Percentiles rank a stretch among this genome's conserved stretches.
Evolutionary conservation across 2,113 vertebrate species (phyloP).

Genomic region (Pimephales promelas): DNA sequence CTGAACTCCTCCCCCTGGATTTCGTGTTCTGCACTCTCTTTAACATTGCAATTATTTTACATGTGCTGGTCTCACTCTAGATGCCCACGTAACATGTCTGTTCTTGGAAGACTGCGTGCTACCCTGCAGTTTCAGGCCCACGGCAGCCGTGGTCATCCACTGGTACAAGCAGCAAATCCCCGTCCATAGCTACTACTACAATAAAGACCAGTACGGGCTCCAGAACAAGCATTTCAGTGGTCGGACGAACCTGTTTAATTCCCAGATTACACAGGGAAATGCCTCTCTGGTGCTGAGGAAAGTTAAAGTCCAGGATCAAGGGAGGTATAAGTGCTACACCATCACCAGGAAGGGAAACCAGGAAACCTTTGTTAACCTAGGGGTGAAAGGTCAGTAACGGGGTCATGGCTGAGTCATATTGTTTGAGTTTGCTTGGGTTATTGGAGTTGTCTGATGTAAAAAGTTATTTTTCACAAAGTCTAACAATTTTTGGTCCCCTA

Average conservation of each 20-base stretch:
- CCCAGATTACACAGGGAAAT: constrained; percentile 75
- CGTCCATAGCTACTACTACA: constrained; percentile 81
- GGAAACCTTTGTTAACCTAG: constrained; percentile 70
- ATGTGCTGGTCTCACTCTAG: constrained; percentile 51
- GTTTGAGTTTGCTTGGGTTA: neutral
- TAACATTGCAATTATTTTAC: neutral
- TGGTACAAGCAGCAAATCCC: constrained; percentile 79
- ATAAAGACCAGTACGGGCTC: constrained; percentile 70
- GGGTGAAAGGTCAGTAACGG: constrained; percentile 72
- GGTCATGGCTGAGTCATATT: neutral
- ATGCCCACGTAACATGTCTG: constrained; percentile 71
- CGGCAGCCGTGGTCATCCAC: constrained; percentile 77
- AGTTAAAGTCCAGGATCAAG: constrained; percentile 74
- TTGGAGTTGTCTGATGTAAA: neutral
- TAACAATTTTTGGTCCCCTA: neutral
- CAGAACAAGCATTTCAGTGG: constrained; percentile 75
- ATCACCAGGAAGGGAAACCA: constrained; percentile 71
- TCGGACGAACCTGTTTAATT: constrained; percentile 76
- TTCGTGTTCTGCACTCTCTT: no score
- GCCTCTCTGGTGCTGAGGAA: constrained; percentile 80
- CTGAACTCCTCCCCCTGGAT: no score
- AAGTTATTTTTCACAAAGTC: neutral
- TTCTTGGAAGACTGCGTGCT: constrained; percentile 79
- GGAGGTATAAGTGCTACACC: constrained; percentile 79
- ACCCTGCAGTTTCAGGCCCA: constrained; percentile 77